Conservation (phyloP, 2,113 vertebrate genomes). For the Apteryx owenii region DNA sequence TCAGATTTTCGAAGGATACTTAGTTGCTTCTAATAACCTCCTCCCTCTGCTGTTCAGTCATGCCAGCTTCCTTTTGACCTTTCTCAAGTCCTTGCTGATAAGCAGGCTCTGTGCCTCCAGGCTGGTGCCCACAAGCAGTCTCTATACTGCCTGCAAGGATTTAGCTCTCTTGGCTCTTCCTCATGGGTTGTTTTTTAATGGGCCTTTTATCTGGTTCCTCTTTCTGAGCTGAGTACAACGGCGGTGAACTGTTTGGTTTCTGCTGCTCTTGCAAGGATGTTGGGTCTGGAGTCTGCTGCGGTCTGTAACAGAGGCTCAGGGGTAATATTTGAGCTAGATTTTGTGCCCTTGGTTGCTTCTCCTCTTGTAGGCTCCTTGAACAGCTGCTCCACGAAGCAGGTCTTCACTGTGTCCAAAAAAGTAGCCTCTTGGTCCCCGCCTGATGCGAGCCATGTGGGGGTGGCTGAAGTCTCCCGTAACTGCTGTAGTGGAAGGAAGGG, state of each 20-base stretch:
- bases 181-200: background rate
- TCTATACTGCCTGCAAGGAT: background rate
- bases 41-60: background rate
- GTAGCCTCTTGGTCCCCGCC: background rate
- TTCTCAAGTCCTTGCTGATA: background rate
- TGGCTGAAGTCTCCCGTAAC: background rate
- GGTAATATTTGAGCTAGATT: rapidly evolving
- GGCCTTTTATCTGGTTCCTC: background rate
- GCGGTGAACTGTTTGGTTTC: background rate
- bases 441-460: background rate
- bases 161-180: background rate
- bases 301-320: background rate
- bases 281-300: rapidly evolving
- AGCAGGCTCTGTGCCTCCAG: background rate
- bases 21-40: background rate
- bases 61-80: background rate
- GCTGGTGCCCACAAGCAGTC: background rate
- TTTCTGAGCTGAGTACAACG: background rate
- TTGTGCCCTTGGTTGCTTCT: background rate
- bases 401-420: rapidly evolving
- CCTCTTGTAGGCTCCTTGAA: background rate
- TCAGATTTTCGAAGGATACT: background rate
- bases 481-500: background rate
- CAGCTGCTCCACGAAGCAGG: background rate
- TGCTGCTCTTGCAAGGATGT: background rate